These are phyloP conservation scores for Fistularia commersonii DNA, from an alignment of 2,797 vertebrate species.

Conservation along the genomic window DNA sequence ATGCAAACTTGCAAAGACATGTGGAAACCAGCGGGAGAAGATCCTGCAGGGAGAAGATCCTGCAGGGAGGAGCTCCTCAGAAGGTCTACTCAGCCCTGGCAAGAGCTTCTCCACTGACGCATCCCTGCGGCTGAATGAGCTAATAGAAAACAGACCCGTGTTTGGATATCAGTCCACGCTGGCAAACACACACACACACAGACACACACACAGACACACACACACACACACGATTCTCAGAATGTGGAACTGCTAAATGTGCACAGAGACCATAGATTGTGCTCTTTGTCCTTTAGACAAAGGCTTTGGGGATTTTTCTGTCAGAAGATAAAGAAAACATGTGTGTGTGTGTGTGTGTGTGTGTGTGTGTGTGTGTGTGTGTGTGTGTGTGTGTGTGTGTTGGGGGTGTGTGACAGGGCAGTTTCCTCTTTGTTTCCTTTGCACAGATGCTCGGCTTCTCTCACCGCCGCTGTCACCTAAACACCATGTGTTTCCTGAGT, in stretches of 20 bases:
- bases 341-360: too few species aligned
- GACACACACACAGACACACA: constrained; percentile 16
- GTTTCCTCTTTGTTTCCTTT: constrained; percentile 65
- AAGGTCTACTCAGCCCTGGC: neutral
- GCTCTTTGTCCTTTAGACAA: constrained; percentile 37
- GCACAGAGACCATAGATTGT: constrained; percentile 3
- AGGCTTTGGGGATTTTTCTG: constrained; percentile 22
- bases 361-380: too few species aligned
- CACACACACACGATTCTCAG: too few species aligned
- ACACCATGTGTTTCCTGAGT: constrained; percentile 73
- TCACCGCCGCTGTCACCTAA: constrained; percentile 53
- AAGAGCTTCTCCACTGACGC: constrained; percentile 49
- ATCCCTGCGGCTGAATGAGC: constrained; percentile 43
- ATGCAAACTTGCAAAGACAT: neutral
- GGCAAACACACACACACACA: constrained; percentile 11
- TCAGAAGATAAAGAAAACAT: too few species aligned
- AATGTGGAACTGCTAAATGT: too few species aligned
- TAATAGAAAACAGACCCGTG: constrained; percentile 37
- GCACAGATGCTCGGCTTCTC: constrained; percentile 48
- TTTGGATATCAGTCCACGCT: constrained; percentile 34
- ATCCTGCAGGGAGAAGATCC: neutral
- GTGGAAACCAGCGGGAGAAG: neutral
- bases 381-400: too few species aligned
- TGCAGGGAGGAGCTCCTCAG: neutral
- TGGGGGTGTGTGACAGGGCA: constrained; percentile 32